Conservation (phyloP, 2,113 vertebrate genomes). For the Tragelaphus imberbis region DNA sequence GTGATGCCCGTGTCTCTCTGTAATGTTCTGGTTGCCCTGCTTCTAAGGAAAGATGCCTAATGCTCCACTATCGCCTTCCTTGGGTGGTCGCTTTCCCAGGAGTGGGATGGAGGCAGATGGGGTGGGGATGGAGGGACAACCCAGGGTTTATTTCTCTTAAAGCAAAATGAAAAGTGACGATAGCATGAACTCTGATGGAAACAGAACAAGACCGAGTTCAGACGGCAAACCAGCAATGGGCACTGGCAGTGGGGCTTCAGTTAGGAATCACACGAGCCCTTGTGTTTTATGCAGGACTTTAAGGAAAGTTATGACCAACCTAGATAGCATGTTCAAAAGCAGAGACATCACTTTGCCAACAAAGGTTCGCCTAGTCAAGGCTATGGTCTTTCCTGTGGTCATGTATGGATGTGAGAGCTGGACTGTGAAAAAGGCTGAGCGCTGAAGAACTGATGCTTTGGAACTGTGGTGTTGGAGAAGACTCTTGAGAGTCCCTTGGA, state of each 20-base stretch:
- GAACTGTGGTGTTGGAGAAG: no score
- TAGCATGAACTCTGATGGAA: neutral
- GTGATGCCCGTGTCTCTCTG: neutral
- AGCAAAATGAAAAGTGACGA: neutral
- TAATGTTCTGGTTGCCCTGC: fast-evolving
- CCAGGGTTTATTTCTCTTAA: neutral
- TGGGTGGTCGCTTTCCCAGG: fast-evolving
- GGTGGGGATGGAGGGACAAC: fast-evolving
- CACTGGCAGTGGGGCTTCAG: no score
- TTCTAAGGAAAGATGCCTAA: neutral
- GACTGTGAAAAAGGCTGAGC: no score
- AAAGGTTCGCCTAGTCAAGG: no score
- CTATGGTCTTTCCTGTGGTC: fast-evolving
- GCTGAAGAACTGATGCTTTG: no score
- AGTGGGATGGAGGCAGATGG: neutral
- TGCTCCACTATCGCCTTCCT: fast-evolving
- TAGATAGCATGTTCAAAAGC: no score
- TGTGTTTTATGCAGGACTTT: neutral
- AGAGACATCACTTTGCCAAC: no score
- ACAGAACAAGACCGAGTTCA: neutral
- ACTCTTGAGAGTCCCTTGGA: no score
- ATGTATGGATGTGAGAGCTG: no score
- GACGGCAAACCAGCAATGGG: neutral
- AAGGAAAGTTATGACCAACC: no score
- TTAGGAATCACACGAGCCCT: neutral